Evolutionary conservation across 2,797 vertebrate genomes (phyloP), one percentile per base, ranked within the genome.

Genomic region (Distichodus sexfasciatus): DNA sequence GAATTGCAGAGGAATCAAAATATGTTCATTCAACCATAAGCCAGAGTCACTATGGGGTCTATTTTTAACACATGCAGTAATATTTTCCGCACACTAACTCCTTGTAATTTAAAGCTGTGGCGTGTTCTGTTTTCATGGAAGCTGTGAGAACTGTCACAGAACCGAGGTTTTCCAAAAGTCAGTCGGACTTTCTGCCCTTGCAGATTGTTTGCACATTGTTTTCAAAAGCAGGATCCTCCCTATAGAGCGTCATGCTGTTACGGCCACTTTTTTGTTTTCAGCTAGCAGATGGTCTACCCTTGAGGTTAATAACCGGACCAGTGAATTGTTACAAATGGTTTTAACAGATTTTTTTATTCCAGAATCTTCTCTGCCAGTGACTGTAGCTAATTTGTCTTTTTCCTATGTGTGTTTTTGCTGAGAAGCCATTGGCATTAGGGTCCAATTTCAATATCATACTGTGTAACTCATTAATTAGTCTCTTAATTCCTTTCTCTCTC

Each of bases 201-300:
- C 31, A 55, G 66, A 31, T 55, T 74, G 5, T 57, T 75, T 72
- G 50, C 8, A 28, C 36, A n/a, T 29, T 59, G 46, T 43, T 70
- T 66, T 66, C 55, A 50, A 69, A 60, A 26, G 40, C 57, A 64
- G 36, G 35, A 60, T 73, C 50, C 35, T 75, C 66, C 43, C 70
- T 36, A 51, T 72, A 29, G 60, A 48, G 44, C 51, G 70, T 38
- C 77, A 66, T 70, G 69, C 73, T 76, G 73, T 62, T 68, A 29
- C 66, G 47, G 46, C 51, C 55, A 41, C 36, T 67, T 62, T 62
- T 66, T 72, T 66, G n/a, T 54, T 63, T 57, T 54, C 23, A 19
- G 19, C 53, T 69, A 70, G 75, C 77, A 79, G 77, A 79, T 79
- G 73, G 77, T 76, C 77, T 41, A 62, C 69, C 76, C 77, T 79